Percentiles rank a stretch among this genome's conserved stretches.
phyloP scores from a whole-genome alignment of 2,113 vertebrate species.

The Cathartes aura region DNA sequence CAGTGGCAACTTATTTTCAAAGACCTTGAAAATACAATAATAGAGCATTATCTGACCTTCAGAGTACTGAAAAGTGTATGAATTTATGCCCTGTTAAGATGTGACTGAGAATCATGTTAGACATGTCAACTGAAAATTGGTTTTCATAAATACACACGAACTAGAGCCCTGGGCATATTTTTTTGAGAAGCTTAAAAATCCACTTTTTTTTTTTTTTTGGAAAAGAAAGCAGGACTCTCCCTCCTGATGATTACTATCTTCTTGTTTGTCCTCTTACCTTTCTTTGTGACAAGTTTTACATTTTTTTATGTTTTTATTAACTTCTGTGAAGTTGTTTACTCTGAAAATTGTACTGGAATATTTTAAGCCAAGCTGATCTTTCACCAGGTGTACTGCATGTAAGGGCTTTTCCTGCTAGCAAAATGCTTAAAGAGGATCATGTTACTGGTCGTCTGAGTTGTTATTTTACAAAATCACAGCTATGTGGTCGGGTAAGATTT shows the following conservation, averaged over 20 bases:
- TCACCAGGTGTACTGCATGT: slow-evolving; percentile 80
- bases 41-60: slow-evolving; percentile 76
- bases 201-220: slow-evolving; percentile 39
- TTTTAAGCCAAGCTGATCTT: slow-evolving; percentile 83
- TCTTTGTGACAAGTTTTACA: slow-evolving; percentile 75
- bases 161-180: slow-evolving; percentile 55
- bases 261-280: slow-evolving; percentile 64
- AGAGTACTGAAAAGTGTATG: slow-evolving; percentile 67
- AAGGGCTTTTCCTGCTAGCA: slow-evolving; percentile 85
- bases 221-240: slow-evolving; percentile 69
- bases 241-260: slow-evolving; percentile 64
- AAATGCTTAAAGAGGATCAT: slow-evolving; percentile 82
- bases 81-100: slow-evolving; percentile 74
- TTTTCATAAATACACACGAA: slow-evolving; percentile 27
- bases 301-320: slow-evolving; percentile 85
- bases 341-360: slow-evolving; percentile 90
- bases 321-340: slow-evolving; percentile 98
- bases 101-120: slow-evolving; percentile 70
- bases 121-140: slow-evolving; percentile 62
- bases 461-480: slow-evolving; percentile 83
- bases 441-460: slow-evolving; percentile 83
- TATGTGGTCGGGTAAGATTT: slow-evolving; percentile 82
- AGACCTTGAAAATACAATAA: slow-evolving; percentile 74
- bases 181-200: slow-evolving; percentile 65
- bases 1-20: slow-evolving; percentile 73